Conservation (phyloP, 1,140 invertebrate species). For the Daktulosphaira vitifoliae region DNA sequence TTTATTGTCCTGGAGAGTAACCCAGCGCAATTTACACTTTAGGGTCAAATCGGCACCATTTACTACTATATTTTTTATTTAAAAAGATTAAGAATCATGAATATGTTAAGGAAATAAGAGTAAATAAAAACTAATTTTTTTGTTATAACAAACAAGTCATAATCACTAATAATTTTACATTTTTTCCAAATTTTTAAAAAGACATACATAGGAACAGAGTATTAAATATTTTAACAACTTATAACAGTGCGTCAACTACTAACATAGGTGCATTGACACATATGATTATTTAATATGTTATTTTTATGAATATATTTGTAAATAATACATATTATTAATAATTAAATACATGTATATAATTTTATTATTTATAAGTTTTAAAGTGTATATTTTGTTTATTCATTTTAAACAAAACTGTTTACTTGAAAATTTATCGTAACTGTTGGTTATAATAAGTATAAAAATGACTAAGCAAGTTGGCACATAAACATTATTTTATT, state of each 20-base stretch:
- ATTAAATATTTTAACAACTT: conserved; percentile 33
- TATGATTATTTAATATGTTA: conserved; percentile 12
- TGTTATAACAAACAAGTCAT: conserved; percentile 30
- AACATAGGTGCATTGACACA: conserved; percentile 33
- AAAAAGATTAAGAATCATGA: no score
- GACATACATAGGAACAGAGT: conserved; percentile 33
- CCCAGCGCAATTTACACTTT: no score
- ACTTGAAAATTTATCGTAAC: no score
- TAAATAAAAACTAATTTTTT: conserved; percentile 8
- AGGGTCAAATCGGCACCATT: no score
- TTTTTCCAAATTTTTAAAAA: conserved; percentile 31
- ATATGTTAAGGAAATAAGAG: conserved; percentile 6
- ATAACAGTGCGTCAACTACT: conserved; percentile 33
- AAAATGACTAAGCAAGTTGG: conserved; percentile 20
- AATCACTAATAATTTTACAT: conserved; percentile 32
- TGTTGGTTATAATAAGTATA: neutral
- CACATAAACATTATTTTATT: conserved; percentile 14
- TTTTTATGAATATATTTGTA: no score
- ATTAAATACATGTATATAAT: no score
- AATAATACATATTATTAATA: no score
- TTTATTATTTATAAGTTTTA: conserved; percentile 29
- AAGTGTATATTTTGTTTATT: neutral
- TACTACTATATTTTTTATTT: no score
- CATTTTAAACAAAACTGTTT: no score
- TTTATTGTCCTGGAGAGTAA: no score